Evolutionary conservation across 2,113 vertebrate genomes (phyloP), one percentile per base, ranked within the genome.

Genomic region (Trematomus loennbergii): DNA sequence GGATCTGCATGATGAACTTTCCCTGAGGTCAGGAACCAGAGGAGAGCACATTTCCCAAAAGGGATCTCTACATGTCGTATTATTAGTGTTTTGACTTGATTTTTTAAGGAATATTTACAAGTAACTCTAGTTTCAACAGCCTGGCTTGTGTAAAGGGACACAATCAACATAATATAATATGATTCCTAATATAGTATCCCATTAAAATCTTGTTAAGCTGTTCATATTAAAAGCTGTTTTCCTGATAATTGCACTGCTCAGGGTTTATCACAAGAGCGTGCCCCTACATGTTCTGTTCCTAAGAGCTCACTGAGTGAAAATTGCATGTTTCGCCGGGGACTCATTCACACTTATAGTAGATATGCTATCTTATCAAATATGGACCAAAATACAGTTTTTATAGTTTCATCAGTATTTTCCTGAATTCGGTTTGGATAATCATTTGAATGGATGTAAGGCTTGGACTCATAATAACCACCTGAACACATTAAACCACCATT

Each of bases 221-320:
- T 48, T 70, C 20, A 79, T 74, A 48, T 33, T 80, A 13, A 75
- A 73, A 75, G 65, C 29, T 62, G 66, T 61, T 52, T 73, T 36
- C 16, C 43, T 79, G 79, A 69, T 85, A 69, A 87, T 83, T 72
- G 53, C 22, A 68, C 48, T 55, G n/a, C 3, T 7, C 13, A 16
- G 50, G 10, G 9, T 33, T n/a, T 33, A 43, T 53, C 53, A 58
- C 33, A 45, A 54, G 49, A 15, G 12, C 69, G 72, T 61, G 83
- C 29, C 29, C 33, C 43, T 61, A 25, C 81, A 49, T 67, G 79
- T 49, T 2, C 57, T 69, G 12, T 33, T 58, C 15, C 4, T 20
- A 18, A 11, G 16, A 5, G 49, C 45, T 67, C 69, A 29, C 49
- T 7, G 48, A 22, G 25, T 10, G 15, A 75, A 53, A 50, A 66